phyloP scores from a whole-genome alignment of 2,797 vertebrate genomes.

The Linurgus olivaceus region DNA sequence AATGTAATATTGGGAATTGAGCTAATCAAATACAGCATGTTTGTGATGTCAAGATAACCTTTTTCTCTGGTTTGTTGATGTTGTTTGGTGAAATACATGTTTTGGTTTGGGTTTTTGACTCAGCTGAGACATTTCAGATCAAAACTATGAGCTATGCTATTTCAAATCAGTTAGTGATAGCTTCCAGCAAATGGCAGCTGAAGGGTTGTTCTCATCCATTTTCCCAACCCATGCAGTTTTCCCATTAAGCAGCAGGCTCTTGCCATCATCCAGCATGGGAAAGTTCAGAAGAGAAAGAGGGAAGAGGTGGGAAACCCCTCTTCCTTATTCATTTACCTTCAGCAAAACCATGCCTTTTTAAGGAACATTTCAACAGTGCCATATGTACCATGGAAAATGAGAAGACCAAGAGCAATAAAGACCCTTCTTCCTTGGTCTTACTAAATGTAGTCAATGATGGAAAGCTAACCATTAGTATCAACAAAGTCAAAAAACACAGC shows the following conservation, averaged over 20 bases:
- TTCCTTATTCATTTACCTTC: neutral
- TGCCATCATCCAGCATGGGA: neutral
- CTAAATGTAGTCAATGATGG: neutral
- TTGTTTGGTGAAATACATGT: neutral
- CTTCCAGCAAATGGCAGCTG: neutral
- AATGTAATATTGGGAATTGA: neutral
- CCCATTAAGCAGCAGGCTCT: neutral
- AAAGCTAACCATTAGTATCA: neutral
- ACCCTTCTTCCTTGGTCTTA: neutral
- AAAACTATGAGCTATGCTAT: neutral
- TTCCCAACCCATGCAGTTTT: neutral
- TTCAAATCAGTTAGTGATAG: neutral
- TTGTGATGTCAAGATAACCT: neutral
- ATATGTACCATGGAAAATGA: neutral
- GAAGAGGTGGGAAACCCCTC: neutral
- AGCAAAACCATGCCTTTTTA: neutral
- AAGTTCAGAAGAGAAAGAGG: neutral
- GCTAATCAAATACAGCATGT: neutral
- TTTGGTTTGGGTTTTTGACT: neutral
- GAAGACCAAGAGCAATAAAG: neutral
- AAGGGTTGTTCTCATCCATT: neutral
- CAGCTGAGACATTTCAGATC: neutral
- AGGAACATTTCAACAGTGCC: neutral
- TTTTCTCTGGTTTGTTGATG: neutral
- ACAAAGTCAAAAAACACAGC: neutral